A percentile compares a stretch with the other conserved stretches of the same genome.
phyloP scores from a whole-genome alignment of 2,797 vertebrate genomes.

The Vespertilio murinus region DNA sequence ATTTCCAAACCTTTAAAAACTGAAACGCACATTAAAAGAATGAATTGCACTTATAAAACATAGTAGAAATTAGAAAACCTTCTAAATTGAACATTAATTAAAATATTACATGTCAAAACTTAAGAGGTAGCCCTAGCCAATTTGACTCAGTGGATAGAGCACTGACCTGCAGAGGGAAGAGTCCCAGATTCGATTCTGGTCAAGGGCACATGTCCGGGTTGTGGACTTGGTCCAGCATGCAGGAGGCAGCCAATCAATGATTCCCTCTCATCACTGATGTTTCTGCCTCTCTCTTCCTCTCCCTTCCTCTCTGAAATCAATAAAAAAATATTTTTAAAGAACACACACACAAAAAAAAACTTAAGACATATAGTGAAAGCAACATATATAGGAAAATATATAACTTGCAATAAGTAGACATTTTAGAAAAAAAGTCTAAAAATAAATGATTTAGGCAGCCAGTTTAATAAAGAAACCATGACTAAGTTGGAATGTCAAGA shows the following conservation, averaged over 20 bases:
- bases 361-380: background rate
- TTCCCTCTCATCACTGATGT: too few relatives aligned
- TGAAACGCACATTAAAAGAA: background rate
- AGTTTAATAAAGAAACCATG: conserved; percentile 50
- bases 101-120: conserved; percentile 12
- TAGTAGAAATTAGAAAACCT: conserved; percentile 21
- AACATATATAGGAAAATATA: background rate
- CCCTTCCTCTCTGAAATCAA: too few relatives aligned
- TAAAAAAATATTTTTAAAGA: too few relatives aligned
- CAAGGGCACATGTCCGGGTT: too few relatives aligned
- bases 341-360: too few relatives aligned
- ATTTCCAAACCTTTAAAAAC: background rate
- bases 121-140: background rate
- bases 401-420: background rate
- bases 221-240: too few relatives aligned
- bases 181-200: too few relatives aligned
- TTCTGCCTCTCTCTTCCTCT: too few relatives aligned
- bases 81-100: background rate
- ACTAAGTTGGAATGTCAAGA: conserved; percentile 29
- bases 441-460: conserved; percentile 28
- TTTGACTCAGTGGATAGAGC: too few relatives aligned
- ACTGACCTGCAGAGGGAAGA: too few relatives aligned
- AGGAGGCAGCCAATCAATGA: too few relatives aligned
- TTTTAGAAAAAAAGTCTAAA: conserved; percentile 39
- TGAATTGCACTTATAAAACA: background rate